Evolutionary conservation across 2,797 vertebrate genomes (phyloP), one percentile per base, ranked within the genome.

Genomic region (Mus spretus): DNA sequence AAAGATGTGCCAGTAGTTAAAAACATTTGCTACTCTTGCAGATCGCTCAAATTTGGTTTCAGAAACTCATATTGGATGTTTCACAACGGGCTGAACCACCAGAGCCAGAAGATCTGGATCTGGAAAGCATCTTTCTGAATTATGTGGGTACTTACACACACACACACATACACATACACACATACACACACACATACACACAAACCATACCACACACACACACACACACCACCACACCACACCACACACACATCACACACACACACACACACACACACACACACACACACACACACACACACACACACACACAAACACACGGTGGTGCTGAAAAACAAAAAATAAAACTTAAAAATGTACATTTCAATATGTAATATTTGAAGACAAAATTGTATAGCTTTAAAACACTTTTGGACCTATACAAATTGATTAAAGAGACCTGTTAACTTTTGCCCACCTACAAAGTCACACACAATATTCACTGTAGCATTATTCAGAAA

Each of bases 281-380:
- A 31, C 59, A 63, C 37, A 63, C 7, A 55, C 17, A 55, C 50
- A 80, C 50, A 80, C 47, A 78, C 47, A 50, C 47, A 79, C 47
- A 50, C 7, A 31, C 26, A 79, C 50, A 55, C 31, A 81, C 31
- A 81, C 47, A 37, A 50, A 80, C 11, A 37, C 72, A 74, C n/a
- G 0, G 10, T 4, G 7, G 50, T 10, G 31, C 31, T 67, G 22
- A 50, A 50, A 67, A 67, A 50, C 31, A n/a, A 67, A 67, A 65
- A 70, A 34, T 34, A 70, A 50, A n/a, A 24, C 47, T 90, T 37
- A 55, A 88, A 96, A 75, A 88, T 14, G 61, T 44, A 40, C 6
- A 72, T 37, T 78, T 82, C 86, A 95, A 63, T 57, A 67, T 75
- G 89, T 94, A 93, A 80, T 22, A 95, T 55, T 91, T 57, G 78